Conservation (phyloP, 2,888 invertebrate species). For the Graphium colonna region DNA sequence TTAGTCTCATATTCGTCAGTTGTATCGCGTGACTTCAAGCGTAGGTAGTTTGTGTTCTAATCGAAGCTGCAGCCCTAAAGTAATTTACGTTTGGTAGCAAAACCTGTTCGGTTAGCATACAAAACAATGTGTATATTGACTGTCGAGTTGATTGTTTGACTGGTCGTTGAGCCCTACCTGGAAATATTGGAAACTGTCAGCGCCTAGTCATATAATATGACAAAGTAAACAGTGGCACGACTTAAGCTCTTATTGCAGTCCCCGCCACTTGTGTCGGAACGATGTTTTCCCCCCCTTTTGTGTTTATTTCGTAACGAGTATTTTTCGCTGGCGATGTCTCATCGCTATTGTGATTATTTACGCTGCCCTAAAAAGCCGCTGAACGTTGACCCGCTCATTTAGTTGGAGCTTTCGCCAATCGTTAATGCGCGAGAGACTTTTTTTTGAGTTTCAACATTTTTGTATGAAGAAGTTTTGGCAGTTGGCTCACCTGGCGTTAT, state of each 20-base stretch:
- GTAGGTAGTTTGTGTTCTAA: no score
- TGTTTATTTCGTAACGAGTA: not conserved
- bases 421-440: not conserved
- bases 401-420: not conserved
- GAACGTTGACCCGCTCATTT: not conserved
- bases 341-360: not conserved
- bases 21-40: no score
- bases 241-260: slow-evolving; percentile 6
- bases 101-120: slow-evolving; percentile 6
- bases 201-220: slow-evolving; percentile 9
- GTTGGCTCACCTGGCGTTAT: no score
- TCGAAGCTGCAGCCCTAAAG: slow-evolving; percentile 1
- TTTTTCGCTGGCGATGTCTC: slow-evolving; percentile 1
- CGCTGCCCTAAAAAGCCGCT: no score
- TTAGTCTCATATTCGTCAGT: no score
- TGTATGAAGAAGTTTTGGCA: no score
- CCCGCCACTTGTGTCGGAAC: not conserved
- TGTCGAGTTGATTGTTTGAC: slow-evolving; percentile 18
- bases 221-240: slow-evolving; percentile 7
- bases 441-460: no score
- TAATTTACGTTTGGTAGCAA: slow-evolving; percentile 11
- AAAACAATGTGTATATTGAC: slow-evolving; percentile 16
- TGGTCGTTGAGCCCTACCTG: slow-evolving; percentile 13
- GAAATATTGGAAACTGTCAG: slow-evolving; percentile 16
- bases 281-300: not conserved